A percentile compares a stretch with the other conserved stretches of the same genome.
These are phyloP conservation scores for Ceratitis capitata DNA, from an alignment of 1,140 invertebrate genomes.

Conservation along the genomic window DNA sequence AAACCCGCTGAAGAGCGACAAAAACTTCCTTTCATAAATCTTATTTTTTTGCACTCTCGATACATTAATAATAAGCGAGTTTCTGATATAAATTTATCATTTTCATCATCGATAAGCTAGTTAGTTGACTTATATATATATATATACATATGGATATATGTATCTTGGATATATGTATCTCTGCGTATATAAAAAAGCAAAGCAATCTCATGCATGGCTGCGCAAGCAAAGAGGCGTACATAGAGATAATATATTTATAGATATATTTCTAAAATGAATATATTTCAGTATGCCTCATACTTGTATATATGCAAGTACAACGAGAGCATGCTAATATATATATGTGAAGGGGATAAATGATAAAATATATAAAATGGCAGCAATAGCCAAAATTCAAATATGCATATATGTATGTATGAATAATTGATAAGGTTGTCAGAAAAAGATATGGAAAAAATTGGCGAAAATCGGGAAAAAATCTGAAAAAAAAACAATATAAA, in stretches of 20 bases:
- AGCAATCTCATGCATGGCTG: not conserved
- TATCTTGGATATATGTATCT: too few relatives aligned
- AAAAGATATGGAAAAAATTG: not conserved
- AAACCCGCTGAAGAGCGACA: too few relatives aligned
- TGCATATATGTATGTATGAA: not conserved
- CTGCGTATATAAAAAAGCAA: not conserved
- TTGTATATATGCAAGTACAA: too few relatives aligned
- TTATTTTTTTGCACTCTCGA: not conserved
- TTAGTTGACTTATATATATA: too few relatives aligned
- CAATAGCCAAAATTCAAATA: not conserved
- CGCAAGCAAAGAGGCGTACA: not conserved
- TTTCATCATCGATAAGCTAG: not conserved
- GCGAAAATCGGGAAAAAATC: not conserved
- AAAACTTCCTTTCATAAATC: not conserved
- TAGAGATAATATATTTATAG: too few relatives aligned
- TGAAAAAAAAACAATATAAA: not conserved
- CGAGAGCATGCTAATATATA: not conserved
- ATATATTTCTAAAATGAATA: too few relatives aligned
- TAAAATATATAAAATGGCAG: not conserved
- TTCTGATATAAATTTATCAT: not conserved
- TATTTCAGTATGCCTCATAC: too few relatives aligned
- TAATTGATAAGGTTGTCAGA: not conserved
- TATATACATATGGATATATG: too few relatives aligned
- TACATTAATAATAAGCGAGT: not conserved
- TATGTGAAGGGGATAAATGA: not conserved